Evolutionary conservation across 2,888 invertebrate genomes (phyloP).

Genomic region (Rhorus exstirpatorius): DNA sequence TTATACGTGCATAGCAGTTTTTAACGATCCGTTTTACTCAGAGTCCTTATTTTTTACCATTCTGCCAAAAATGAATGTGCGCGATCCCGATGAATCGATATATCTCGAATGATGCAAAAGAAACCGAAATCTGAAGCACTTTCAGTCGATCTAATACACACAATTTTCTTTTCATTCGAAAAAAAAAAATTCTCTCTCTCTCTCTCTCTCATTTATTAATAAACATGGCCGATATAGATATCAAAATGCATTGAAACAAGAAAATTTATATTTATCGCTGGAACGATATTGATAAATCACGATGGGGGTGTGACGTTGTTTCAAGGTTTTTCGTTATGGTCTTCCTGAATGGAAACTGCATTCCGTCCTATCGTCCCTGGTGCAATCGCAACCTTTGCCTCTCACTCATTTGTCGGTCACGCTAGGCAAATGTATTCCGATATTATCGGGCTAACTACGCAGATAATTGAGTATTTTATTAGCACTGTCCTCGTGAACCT

Average conservation of each 20-base stretch:
- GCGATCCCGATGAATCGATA: constrained; percentile 56
- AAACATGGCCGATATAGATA: constrained; percentile 39
- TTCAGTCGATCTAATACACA: not conserved
- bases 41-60: too few relatives aligned
- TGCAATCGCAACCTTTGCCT: constrained; percentile 55
- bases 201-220: not conserved
- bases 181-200: not conserved
- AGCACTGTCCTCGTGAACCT: not conserved
- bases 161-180: constrained; percentile 13
- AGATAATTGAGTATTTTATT: constrained; percentile 60
- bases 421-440: constrained; percentile 62
- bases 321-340: constrained; percentile 62
- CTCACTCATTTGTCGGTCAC: constrained; percentile 62
- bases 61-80: too few relatives aligned
- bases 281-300: constrained; percentile 52
- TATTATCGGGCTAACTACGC: constrained; percentile 59
- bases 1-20: too few relatives aligned
- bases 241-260: constrained; percentile 35
- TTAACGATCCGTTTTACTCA: too few relatives aligned
- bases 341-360: constrained; percentile 69
- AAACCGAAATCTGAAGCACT: constrained; percentile 4
- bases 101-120: constrained; percentile 51
- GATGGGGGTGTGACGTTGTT: constrained; percentile 66
- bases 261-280: constrained; percentile 51
- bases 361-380: constrained; percentile 58